Conservation (phyloP, 1,140 invertebrate species). For the Andrena cerasifolii region DNA sequence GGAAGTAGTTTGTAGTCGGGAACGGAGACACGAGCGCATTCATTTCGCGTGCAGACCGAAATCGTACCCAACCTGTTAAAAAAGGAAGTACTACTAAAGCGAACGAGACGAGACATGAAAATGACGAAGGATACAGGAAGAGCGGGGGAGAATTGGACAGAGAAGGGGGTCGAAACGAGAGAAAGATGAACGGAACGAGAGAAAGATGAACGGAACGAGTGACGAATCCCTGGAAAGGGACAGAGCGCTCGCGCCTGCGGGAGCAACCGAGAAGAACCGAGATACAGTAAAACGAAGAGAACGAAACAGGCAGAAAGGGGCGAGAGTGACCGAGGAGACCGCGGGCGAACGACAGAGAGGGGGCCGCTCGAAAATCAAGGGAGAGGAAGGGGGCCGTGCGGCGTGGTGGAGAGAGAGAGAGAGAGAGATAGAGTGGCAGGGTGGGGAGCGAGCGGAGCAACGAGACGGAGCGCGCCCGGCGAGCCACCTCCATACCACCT, state of each 20-base stretch:
- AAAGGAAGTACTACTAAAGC: background rate
- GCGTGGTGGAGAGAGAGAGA: constrained; percentile 15
- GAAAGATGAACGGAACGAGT: constrained; percentile 34
- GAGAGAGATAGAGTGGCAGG: too few species aligned
- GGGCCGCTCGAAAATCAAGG: constrained; percentile 22
- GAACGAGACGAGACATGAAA: background rate
- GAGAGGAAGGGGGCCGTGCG: constrained; percentile 2
- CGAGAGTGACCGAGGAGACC: background rate
- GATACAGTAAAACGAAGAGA: constrained; percentile 7
- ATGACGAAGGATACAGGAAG: background rate
- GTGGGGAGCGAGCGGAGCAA: constrained; percentile 39
- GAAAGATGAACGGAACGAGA: background rate
- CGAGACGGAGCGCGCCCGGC: constrained; percentile 64
- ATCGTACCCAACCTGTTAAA: too few species aligned
- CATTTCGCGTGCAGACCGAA: too few species aligned
- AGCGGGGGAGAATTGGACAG: constrained; percentile 29
- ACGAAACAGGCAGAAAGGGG: constrained; percentile 35
- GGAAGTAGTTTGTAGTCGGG: too few species aligned
- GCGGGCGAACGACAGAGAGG: background rate
- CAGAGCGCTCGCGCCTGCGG: background rate
- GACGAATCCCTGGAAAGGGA: constrained; percentile 34
- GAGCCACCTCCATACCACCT: constrained; percentile 74
- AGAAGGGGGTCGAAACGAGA: background rate
- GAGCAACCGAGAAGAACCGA: background rate
- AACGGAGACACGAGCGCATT: too few species aligned